Conservation (phyloP, 2,797 vertebrate genomes). For the Gallirallus australis region DNA sequence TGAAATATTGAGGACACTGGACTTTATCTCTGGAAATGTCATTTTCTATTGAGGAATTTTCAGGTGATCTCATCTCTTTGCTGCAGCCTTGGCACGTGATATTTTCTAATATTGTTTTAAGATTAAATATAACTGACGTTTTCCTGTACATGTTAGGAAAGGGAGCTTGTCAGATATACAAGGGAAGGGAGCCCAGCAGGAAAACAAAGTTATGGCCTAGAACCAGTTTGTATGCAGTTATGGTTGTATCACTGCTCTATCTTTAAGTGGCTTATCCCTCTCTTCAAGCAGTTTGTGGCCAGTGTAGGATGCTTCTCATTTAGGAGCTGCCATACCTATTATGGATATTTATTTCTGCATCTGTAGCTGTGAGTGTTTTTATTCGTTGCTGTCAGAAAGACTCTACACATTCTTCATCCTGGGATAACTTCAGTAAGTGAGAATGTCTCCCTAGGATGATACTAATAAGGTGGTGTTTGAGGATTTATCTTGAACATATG, state of each 20-base stretch:
- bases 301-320: not conserved
- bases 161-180: not conserved
- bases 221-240: not conserved
- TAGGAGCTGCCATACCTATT: not conserved
- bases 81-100: not conserved
- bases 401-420: not conserved
- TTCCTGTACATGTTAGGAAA: not conserved
- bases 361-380: not conserved
- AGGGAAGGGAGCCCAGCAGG: not conserved
- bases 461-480: not conserved
- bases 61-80: not conserved
- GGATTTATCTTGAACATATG: not conserved
- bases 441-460: not conserved
- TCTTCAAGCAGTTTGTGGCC: not conserved
- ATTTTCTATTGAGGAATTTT: not conserved
- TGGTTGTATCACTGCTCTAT: not conserved
- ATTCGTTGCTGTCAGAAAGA: not conserved
- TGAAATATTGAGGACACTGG: not conserved
- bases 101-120: slow-evolving; percentile 15
- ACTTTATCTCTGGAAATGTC: not conserved
- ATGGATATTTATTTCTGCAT: slow-evolving; percentile 18
- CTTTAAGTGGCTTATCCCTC: not conserved
- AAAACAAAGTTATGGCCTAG: not conserved
- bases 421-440: not conserved
- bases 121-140: not conserved